Conservation (phyloP, 2,113 vertebrate genomes). For the Eubucco bourcierii region DNA sequence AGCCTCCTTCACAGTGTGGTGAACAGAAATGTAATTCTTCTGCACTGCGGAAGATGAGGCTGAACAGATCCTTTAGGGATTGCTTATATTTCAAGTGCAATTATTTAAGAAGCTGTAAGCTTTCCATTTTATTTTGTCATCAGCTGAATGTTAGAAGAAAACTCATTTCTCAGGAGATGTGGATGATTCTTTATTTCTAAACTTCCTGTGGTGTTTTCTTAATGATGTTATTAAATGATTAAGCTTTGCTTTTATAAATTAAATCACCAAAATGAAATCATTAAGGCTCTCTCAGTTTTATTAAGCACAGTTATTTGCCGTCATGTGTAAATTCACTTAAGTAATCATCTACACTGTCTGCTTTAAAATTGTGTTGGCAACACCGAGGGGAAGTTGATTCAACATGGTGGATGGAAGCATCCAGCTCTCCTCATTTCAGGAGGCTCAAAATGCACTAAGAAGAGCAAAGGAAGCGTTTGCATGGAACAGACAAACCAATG, state of each 20-base stretch:
- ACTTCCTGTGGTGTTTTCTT: conserved; percentile 64
- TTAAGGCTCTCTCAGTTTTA: conserved; percentile 49
- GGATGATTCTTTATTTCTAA: conserved; percentile 61
- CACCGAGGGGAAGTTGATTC: neutral
- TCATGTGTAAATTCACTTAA: conserved; percentile 66
- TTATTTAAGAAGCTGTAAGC: conserved; percentile 56
- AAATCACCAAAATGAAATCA: conserved; percentile 62
- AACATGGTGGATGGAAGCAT: neutral
- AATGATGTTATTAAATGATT: conserved; percentile 68
- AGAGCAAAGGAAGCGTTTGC: neutral
- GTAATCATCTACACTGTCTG: conserved; percentile 39
- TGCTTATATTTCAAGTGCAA: conserved; percentile 47
- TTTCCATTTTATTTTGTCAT: conserved; percentile 61
- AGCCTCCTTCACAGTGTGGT: conserved; percentile 27
- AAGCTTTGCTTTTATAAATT: conserved; percentile 66
- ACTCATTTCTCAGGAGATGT: conserved; percentile 63
- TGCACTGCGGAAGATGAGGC: conserved; percentile 27
- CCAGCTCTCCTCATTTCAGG: neutral
- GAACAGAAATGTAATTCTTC: conserved; percentile 39
- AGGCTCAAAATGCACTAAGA: neutral
- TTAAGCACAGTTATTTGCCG: conserved; percentile 66
- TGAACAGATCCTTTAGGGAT: neutral
- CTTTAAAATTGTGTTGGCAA: conserved; percentile 39
- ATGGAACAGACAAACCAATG: neutral
- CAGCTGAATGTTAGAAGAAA: conserved; percentile 37